phyloP scores from a whole-genome alignment of 1,140 invertebrate species.

The Goniozus legneri region DNA sequence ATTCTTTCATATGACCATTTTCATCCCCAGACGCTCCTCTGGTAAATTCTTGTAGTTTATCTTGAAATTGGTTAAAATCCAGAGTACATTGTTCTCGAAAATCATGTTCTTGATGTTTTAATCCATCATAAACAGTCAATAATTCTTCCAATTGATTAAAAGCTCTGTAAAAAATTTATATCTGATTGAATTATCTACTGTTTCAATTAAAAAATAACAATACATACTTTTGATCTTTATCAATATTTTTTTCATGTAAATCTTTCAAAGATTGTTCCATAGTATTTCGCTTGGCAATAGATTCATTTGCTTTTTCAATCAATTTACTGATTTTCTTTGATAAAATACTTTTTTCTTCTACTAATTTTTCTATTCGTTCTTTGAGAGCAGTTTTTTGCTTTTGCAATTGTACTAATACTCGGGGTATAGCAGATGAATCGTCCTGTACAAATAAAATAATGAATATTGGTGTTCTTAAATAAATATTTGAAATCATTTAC shows the following conservation, averaged over 20 bases:
- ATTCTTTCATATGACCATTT: conserved; percentile 41
- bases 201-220: neutral
- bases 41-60: conserved; percentile 56
- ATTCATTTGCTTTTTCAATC: conserved; percentile 31
- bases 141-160: conserved; percentile 64
- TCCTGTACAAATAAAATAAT: too few species aligned
- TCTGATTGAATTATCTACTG: neutral
- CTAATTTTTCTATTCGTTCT: conserved; percentile 47
- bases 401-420: conserved; percentile 46
- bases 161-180: conserved; percentile 13
- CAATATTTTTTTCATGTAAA: conserved; percentile 51
- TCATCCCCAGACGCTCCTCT: conserved; percentile 33
- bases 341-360: conserved; percentile 43
- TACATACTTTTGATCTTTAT: conserved; percentile 56
- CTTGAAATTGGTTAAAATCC: conserved; percentile 61
- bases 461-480: too few species aligned
- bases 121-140: conserved; percentile 67
- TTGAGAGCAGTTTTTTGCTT: conserved; percentile 56
- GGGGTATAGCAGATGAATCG: conserved; percentile 7
- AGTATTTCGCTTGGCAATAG: conserved; percentile 19
- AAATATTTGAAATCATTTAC: conserved; percentile 26
- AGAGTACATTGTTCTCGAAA: conserved; percentile 74
- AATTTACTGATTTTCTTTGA: conserved; percentile 34
- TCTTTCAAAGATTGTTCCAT: conserved; percentile 43
- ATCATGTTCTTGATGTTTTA: conserved; percentile 70